Percentiles rank a stretch among this genome's conserved stretches.
Conservation (phyloP, 2,113 vertebrate species). For the Gavialis gangeticus region DNA sequence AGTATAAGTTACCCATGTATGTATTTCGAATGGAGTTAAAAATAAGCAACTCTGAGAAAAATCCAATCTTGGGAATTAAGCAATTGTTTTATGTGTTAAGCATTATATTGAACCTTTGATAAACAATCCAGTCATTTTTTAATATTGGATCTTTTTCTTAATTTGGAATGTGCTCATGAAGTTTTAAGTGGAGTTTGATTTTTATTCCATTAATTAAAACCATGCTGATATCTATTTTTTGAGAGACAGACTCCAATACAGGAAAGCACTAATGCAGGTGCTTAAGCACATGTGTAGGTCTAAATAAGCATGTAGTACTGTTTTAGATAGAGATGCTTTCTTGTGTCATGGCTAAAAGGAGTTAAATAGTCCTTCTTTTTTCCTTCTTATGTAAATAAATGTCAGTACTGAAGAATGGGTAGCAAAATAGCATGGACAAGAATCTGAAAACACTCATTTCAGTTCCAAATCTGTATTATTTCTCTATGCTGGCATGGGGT, state of each 20-base stretch:
- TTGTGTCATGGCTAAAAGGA: neutral
- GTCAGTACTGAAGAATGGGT: neutral
- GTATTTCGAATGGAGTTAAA: conserved; percentile 51
- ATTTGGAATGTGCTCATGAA: conserved; percentile 7
- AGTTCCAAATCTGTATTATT: neutral
- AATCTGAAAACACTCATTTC: neutral
- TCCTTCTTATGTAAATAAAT: neutral
- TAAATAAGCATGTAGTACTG: neutral
- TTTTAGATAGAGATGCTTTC: neutral
- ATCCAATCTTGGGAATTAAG: conserved; percentile 33
- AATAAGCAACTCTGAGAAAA: conserved; percentile 39
- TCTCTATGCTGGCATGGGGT: neutral
- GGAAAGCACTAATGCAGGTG: neutral
- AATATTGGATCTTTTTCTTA: conserved; percentile 28
- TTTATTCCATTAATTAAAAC: neutral
- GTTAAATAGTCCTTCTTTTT: neutral
- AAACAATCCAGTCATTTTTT: conserved; percentile 22
- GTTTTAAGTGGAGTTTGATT: neutral
- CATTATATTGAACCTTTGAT: neutral
- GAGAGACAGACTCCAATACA: neutral
- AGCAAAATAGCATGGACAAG: neutral
- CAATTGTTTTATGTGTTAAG: conserved; percentile 42
- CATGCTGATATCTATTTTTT: neutral
- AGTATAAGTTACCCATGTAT: conserved; percentile 59
- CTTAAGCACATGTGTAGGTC: fast-evolving